These are phyloP conservation scores for Acanthisitta chloris DNA, from an alignment of 2,113 vertebrate genomes.

Conservation along the genomic window DNA sequence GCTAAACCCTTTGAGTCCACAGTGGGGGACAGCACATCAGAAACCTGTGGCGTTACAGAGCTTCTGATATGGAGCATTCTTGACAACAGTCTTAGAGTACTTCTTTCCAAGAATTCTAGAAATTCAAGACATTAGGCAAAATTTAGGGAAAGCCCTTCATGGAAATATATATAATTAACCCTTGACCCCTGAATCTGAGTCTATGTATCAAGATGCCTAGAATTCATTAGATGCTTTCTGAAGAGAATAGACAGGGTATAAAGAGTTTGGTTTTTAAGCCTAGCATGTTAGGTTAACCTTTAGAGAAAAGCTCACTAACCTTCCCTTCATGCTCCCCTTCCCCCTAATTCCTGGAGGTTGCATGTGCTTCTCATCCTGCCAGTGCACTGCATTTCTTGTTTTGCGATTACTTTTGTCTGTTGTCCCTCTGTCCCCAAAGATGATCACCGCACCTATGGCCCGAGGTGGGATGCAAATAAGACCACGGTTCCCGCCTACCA, in stretches of 20 bases:
- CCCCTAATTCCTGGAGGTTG: not conserved
- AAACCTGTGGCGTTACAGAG: not conserved
- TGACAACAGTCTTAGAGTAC: not conserved
- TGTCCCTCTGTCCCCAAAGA: constrained; percentile 86
- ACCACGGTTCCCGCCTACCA: constrained; percentile 83
- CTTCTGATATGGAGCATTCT: not conserved
- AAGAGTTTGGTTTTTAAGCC: not conserved
- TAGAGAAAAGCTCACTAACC: constrained; percentile 50
- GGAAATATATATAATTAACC: not conserved
- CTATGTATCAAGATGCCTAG: not conserved
- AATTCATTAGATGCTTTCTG: not conserved
- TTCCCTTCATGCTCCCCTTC: not conserved
- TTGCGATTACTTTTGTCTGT: constrained; percentile 85
- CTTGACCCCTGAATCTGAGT: not conserved
- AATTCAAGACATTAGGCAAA: not conserved
- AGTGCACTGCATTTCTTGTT: constrained; percentile 80
- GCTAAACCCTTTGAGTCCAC: not conserved
- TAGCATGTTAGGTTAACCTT: not conserved
- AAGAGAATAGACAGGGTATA: not conserved
- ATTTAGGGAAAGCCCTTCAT: not conserved
- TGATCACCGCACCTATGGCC: constrained; percentile 84
- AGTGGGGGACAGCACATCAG: not conserved
- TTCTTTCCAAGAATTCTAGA: not conserved
- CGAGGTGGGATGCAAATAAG: constrained; percentile 87
- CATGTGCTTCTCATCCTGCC: constrained; percentile 65